Evolutionary conservation across 2,888 invertebrate genomes (phyloP).

Genomic region (Torymus aiolomorphi): DNA sequence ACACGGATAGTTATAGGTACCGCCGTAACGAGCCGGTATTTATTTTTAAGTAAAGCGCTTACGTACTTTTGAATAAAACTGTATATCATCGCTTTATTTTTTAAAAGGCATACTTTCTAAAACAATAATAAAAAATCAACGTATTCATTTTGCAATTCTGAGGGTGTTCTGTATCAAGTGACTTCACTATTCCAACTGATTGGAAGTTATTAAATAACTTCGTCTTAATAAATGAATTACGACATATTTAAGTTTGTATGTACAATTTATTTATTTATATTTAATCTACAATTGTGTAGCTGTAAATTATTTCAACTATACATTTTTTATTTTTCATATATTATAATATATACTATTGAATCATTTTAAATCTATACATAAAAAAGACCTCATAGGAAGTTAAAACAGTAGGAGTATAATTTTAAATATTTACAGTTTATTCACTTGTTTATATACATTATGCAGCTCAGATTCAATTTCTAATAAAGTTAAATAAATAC

Average conservation of each 20-base stretch:
- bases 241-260: constrained; percentile 27
- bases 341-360: constrained; percentile 41
- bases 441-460: constrained; percentile 49
- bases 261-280: constrained; percentile 49
- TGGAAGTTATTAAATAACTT: too few species aligned
- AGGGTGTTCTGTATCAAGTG: too few species aligned
- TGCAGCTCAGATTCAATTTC: constrained; percentile 29
- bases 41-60: too few species aligned
- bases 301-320: constrained; percentile 40
- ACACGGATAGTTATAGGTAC: too few species aligned
- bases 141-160: too few species aligned
- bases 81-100: too few species aligned
- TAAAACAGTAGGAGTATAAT: constrained; percentile 35
- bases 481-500: constrained; percentile 29
- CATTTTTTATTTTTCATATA: constrained; percentile 27
- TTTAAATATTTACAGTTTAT: constrained; percentile 52
- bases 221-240: too few species aligned
- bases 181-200: too few species aligned
- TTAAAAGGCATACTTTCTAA: too few species aligned
- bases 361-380: constrained; percentile 41
- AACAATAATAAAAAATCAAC: too few species aligned
- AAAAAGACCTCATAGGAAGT: constrained; percentile 34
- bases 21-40: too few species aligned
- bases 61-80: too few species aligned
- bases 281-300: constrained; percentile 42